These are phyloP conservation scores for Ariopsis seemanni DNA, from an alignment of 2,113 vertebrate species.

Conservation along the genomic window DNA sequence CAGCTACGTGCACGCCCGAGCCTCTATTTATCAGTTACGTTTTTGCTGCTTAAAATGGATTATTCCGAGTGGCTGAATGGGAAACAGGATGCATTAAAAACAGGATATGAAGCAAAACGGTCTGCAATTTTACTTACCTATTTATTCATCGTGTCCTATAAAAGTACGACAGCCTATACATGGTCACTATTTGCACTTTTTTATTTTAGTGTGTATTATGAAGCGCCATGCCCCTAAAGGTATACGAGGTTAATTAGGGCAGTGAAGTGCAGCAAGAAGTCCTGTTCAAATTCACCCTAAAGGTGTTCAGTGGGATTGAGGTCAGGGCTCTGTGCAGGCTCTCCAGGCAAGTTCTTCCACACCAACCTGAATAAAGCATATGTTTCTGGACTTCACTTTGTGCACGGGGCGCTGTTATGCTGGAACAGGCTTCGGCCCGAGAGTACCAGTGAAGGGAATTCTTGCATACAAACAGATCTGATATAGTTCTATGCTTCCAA, in stretches of 20 bases:
- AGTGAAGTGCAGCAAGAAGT: neutral
- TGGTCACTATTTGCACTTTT: neutral
- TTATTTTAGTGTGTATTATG: neutral
- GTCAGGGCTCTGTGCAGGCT: neutral
- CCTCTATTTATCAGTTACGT: neutral
- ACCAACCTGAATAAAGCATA: neutral
- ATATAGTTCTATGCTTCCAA: neutral
- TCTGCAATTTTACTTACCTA: neutral
- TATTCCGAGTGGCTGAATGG: neutral
- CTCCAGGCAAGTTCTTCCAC: neutral
- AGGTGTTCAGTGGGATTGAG: neutral
- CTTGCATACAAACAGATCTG: neutral
- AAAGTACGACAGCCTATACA: neutral
- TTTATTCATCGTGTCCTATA: neutral
- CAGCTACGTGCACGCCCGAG: too few relatives aligned
- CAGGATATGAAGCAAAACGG: neutral
- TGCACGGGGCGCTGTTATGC: neutral
- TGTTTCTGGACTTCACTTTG: neutral
- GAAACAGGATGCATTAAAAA: neutral
- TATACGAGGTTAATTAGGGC: neutral
- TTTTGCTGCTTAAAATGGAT: neutral
- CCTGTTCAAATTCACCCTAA: neutral
- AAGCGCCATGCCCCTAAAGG: neutral
- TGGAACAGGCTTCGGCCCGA: neutral
- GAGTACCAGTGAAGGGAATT: neutral